These are phyloP conservation scores for Acyrthosiphon pisum DNA, from an alignment of 1,140 invertebrate species.

Conservation along the genomic window DNA sequence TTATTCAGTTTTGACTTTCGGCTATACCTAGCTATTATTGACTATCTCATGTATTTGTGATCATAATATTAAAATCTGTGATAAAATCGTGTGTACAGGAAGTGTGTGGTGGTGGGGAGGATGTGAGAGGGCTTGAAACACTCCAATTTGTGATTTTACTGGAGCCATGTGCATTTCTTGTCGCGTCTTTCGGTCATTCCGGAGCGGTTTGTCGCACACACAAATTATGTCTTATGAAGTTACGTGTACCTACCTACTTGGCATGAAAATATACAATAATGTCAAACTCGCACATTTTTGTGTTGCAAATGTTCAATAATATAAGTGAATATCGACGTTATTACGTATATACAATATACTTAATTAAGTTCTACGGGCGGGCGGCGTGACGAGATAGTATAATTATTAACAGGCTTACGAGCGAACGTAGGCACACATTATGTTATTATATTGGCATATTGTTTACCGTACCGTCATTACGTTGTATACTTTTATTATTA, in stretches of 20 bases:
- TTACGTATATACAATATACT: neutral
- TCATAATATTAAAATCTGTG: neutral
- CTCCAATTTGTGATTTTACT: neutral
- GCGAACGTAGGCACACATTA: neutral
- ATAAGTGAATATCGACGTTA: neutral
- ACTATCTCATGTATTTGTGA: too few species aligned
- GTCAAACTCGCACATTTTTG: neutral
- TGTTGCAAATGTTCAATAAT: neutral
- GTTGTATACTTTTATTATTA: neutral
- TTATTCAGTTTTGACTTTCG: neutral
- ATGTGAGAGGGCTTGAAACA: neutral
- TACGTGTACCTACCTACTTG: neutral
- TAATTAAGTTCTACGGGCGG: neutral
- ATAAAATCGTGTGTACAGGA: neutral
- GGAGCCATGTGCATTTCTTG: neutral
- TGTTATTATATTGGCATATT: neutral
- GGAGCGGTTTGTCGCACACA: neutral
- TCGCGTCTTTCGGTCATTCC: neutral
- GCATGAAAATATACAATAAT: neutral
- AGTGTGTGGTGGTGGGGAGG: too few species aligned
- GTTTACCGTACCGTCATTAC: neutral
- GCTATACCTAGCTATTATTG: too few species aligned
- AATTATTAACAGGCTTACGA: neutral
- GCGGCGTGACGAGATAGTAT: neutral
- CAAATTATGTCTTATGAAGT: neutral